Conservation (phyloP, 2,797 vertebrate genomes). For the Chiroxiphia lanceolata region DNA sequence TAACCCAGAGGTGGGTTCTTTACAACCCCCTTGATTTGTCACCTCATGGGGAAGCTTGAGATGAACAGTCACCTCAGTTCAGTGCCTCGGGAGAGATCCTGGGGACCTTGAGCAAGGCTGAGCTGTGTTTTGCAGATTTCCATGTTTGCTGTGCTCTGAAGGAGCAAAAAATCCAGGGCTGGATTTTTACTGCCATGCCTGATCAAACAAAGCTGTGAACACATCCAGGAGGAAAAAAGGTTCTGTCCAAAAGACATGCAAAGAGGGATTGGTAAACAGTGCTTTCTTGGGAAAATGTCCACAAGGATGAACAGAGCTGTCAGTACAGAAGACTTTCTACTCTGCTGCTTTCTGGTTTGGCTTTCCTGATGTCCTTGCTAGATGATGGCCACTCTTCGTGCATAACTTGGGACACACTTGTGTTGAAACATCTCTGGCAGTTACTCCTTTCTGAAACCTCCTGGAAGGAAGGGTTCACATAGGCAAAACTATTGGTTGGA, state of each 20-base stretch:
- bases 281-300: neutral
- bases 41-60: neutral
- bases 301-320: neutral
- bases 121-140: neutral
- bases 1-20: neutral
- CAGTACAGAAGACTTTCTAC: neutral
- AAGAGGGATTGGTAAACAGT: neutral
- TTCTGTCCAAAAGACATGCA: neutral
- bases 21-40: neutral
- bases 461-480: accelerated
- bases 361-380: neutral
- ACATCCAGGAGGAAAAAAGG: neutral
- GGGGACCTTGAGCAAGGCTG: neutral
- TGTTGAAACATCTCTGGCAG: neutral
- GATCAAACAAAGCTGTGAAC: neutral
- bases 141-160: neutral
- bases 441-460: neutral
- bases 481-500: neutral
- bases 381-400: neutral
- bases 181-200: neutral
- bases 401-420: neutral
- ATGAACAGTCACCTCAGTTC: neutral
- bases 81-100: neutral
- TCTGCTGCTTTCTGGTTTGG: neutral
- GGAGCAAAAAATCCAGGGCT: neutral